Base-by-base conservation (phyloP, 2,113 vertebrate species). In the Scortum barcoo region DNA sequence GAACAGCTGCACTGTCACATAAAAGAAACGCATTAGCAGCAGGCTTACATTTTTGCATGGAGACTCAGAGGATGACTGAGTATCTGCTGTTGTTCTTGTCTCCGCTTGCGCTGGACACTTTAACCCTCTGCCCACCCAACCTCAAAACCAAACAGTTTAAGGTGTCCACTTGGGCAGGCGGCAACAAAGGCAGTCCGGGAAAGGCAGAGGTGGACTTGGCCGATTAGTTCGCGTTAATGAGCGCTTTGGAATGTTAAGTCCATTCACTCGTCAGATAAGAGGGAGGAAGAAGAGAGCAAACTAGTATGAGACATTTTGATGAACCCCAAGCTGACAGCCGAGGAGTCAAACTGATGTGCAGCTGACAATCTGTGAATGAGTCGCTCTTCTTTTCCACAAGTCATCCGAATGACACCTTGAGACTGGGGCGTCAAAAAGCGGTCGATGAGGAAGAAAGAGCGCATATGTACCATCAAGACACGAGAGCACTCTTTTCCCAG, bases 221-320 rank as follows among this genome's bases (percentile, higher is more conserved):
- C 44, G 82, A 87, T 90, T 90, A 87, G 83, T 73, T 86, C 58
- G 33, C 71, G 7, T 84, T 91, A 93, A 90, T 86, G 89, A 93
- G 85, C 36, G 3, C 82, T 72, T 56, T 63, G 92, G 90, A 93
- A 92, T 92, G 87, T 86, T 88, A 87, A 90, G 84, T 87, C 82
- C 58, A 16, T 85, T 87, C 62, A 72, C 36, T 69, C 56, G 70
- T 76, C 79, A 82, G 72, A 86, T 73, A 77, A 80, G 84, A 79
- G 53, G 38, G 30, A 75, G 40, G 61, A 72, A 76, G 69, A 82
- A 53, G 63, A 58, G 68, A 67, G 79, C 40, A 73, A 58, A 44
- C 66, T 6, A 53, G 51, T 70, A 24, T 57, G 80, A 75, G 54
- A 11, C 65, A 53, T 70, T 79, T 50, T 76, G 87, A 87, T 63